Conservation (phyloP, 2,888 invertebrate species). For the Xestia xanthographa region DNA sequence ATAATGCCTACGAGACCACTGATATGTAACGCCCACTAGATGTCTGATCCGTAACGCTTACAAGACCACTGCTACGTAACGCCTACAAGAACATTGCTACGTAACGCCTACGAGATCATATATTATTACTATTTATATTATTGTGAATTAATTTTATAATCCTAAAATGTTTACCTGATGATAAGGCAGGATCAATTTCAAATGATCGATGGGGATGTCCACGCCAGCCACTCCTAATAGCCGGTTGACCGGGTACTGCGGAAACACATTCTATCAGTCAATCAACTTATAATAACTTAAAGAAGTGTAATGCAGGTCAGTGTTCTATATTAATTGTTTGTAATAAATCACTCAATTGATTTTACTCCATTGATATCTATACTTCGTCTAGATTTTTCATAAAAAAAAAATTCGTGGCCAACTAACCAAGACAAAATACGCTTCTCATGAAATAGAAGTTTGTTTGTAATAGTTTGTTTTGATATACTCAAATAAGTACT, state of each 20-base stretch:
- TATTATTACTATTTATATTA: too few species aligned
- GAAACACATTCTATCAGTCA: slow-evolving; percentile 32
- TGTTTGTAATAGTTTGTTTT: background rate
- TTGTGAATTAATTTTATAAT: slow-evolving; percentile 6
- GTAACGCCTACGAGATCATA: too few species aligned
- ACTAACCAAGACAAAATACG: too few species aligned
- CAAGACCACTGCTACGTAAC: background rate
- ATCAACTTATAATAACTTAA: background rate
- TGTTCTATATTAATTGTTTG: slow-evolving; percentile 12
- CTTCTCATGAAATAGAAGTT: background rate
- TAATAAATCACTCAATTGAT: slow-evolving; percentile 7
- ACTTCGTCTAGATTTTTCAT: background rate
- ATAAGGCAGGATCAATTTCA: slow-evolving; percentile 84
- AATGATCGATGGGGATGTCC: slow-evolving; percentile 86
- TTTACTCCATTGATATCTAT: background rate
- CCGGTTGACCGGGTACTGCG: slow-evolving; percentile 85
- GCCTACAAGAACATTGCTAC: background rate
- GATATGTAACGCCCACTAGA: background rate
- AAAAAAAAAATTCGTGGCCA: background rate
- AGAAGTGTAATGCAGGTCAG: background rate
- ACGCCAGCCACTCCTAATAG: slow-evolving; percentile 87
- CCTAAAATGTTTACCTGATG: slow-evolving; percentile 75
- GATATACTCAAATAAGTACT: background rate
- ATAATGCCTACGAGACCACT: background rate
- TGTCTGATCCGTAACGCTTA: background rate